Evolutionary conservation across 2,113 vertebrate species (phyloP).

Genomic region (Oncorhynchus tshawytscha): DNA sequence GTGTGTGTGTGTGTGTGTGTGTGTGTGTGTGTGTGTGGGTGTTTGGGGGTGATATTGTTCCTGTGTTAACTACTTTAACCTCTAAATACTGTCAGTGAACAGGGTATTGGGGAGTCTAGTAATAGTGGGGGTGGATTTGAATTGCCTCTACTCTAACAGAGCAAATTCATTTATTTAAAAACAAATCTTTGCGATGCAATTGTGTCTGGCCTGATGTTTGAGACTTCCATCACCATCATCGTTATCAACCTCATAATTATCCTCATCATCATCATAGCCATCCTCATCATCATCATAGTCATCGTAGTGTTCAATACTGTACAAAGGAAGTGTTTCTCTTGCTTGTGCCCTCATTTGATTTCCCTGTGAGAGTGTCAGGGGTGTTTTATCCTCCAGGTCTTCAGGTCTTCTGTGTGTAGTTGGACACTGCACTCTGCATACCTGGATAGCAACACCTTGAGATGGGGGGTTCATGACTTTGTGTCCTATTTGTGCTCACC

Average conservation of each 20-base stretch:
- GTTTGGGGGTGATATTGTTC: neutral
- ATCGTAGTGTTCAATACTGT: neutral
- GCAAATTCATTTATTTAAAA: neutral
- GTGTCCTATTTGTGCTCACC: conserved; percentile 11
- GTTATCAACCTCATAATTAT: neutral
- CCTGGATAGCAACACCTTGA: conserved; percentile 4
- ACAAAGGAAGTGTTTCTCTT: neutral
- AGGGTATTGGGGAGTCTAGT: neutral
- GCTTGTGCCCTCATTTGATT: neutral
- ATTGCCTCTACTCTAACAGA: neutral
- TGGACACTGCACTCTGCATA: neutral
- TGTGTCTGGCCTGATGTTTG: too few relatives aligned
- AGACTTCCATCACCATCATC: too few relatives aligned
- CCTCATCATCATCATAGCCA: conserved; percentile 8
- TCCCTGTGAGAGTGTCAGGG: neutral
- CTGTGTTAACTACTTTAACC: neutral
- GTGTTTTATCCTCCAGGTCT: neutral
- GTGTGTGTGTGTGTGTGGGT: neutral
- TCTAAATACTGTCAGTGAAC: neutral
- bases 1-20: neutral
- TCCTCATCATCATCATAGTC: neutral
- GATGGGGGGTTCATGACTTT: neutral
- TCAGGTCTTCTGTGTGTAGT: neutral
- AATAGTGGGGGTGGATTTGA: neutral
- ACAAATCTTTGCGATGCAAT: too few relatives aligned